Base-by-base conservation (phyloP, 2,888 invertebrate genomes). In the Diloba caeruleocephala region DNA sequence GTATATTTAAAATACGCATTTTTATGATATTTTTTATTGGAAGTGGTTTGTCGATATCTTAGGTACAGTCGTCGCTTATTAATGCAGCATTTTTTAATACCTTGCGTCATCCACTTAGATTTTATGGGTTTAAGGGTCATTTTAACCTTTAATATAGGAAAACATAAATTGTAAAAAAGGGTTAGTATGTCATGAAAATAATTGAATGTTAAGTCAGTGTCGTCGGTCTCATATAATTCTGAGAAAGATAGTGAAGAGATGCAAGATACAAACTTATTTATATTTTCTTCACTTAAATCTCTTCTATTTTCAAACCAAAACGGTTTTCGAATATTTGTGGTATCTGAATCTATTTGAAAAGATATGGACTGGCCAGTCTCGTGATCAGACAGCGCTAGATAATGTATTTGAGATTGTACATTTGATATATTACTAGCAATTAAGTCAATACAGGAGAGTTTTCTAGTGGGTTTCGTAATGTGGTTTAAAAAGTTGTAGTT, bases 21-120 rank as follows among this genome's bases (percentile, higher is more conserved):
- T n/a, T 1, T n/a, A n/a, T 26, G n/a, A n/a, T n/a, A 2, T 2
- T 9, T 2, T 26, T 26, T 26, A 26, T 26, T 26, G n/a, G 26
- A 26, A 26, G 1, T 26, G 9, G n/a, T 26, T n/a, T n/a, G 26
- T n/a, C 26, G 9, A 4, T n/a, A 26, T 26, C n/a, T 26, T n/a
- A 26, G 26, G 26, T 26, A 26, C 2, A n/a, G 7, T 1, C 3
- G n/a, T 2, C 9, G 2, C n/a, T 26, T 26, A n/a, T 23, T 23
- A 23, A 33, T 10, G 7, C 33, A 33, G 3, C 9, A 33, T 1
- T 19, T 33, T 8, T 34, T 19, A 12, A 34, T 21, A 6, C 34
- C 34, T 12, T 34, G 19, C 6, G 21, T 34, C 1, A 34, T 34
- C 34, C 34, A 34, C 21, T 21, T 34, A 34, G n/a, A 21, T 34